Base-by-base conservation (phyloP, 2,888 invertebrate genomes). In the Pristionchus exspectatus region DNA sequence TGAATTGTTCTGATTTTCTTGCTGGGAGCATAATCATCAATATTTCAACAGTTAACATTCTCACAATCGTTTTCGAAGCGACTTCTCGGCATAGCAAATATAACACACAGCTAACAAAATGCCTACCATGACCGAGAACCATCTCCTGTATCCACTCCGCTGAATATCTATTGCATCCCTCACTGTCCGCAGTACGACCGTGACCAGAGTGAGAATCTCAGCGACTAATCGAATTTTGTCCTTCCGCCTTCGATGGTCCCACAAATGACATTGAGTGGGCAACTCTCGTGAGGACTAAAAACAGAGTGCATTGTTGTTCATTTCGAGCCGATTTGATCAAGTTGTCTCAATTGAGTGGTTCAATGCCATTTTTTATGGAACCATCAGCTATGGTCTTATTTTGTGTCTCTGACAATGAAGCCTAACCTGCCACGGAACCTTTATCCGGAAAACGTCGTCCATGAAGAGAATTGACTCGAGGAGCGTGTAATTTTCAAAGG, bases 71-170 rank as follows among this genome's bases (percentile, higher is more conserved):
- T 38, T 38, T 38, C 38, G 38, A 38, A 2, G 38, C 5, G 38
- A 2, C 38, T 3, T 38, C 5, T 38, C 38, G 38, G 2, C 5
- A 38, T 38, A 38, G 2, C 38, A 3, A 38, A 38, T 5, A 38
- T 38, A 3, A 38, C 38, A 3, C 38, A 5, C 3, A 38, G 38
- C 21, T 66, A 10, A 10, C 2, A 10, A 12, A 27, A 24, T 27
- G 74, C 24, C 10, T 90, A 93, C 93, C 44, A 92, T 92, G 0
- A 92, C 91, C 4, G 90, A 90, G 92, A 93, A 92, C 93, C 93
- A 93, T 27, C 93, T 90, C 83, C 81, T 91, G 54, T 90, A 81
- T n/a, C 93, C 93, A 56, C 92, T 92, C 30, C 91, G 90, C 44
- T 92, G 91, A 21, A 93, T 92, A 50, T 93, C 93, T 10, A 92